phyloP scores from a whole-genome alignment of 1,140 invertebrate species.

The Ruditapes philippinarum region DNA sequence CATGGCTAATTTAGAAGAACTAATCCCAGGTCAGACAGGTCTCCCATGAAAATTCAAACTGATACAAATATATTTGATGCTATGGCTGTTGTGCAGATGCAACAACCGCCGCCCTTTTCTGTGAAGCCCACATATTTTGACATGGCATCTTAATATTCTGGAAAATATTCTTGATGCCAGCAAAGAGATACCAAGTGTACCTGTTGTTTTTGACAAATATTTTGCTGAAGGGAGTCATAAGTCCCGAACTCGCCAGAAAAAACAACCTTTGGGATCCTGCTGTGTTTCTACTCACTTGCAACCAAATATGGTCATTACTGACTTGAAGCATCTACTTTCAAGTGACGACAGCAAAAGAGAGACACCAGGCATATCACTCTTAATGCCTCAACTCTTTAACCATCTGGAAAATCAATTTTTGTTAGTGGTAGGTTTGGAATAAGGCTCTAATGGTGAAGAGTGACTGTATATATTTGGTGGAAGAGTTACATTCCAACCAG shows the following conservation, averaged over 20 bases:
- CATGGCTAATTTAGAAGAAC: not conserved
- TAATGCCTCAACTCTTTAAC: too few species aligned
- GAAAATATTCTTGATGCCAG: not conserved
- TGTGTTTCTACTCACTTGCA: not conserved
- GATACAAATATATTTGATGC: conserved; percentile 18
- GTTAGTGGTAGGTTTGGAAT: too few species aligned
- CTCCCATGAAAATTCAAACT: not conserved
- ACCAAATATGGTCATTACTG: not conserved
- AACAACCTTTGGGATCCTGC: not conserved
- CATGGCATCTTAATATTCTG: conserved; percentile 15
- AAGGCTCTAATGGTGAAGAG: too few species aligned
- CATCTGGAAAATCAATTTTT: too few species aligned
- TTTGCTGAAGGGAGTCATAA: too few species aligned
- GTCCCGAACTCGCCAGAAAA: not conserved
- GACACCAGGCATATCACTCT: too few species aligned
- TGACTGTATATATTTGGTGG: too few species aligned
- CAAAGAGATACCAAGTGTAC: not conserved
- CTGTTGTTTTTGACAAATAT: too few species aligned
- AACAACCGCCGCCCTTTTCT: not conserved
- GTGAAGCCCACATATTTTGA: not conserved
- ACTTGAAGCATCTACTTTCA: not conserved
- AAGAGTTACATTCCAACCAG: too few species aligned
- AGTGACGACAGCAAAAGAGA: not conserved
- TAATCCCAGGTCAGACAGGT: not conserved
- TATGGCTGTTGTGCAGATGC: conserved; percentile 28